These are phyloP conservation scores for Chelonia mydas DNA, from an alignment of 2,797 vertebrate species.

Conservation along the genomic window DNA sequence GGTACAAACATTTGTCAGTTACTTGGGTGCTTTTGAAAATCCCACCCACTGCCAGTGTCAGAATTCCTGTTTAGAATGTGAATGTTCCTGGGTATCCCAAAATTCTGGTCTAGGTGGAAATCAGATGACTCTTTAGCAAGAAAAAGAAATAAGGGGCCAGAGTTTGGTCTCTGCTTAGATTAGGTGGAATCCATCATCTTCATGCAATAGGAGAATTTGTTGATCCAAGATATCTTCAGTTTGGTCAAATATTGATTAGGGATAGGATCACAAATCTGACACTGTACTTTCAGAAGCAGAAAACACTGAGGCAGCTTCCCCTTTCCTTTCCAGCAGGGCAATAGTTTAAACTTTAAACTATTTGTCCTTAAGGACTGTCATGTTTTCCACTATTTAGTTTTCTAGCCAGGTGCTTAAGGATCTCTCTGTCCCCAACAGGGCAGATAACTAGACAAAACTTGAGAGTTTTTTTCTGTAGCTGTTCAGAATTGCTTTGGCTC, in stretches of 20 bases:
- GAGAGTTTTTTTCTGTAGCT: constrained; percentile 35
- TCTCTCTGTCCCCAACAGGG: constrained; percentile 29
- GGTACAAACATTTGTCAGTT: constrained; percentile 41
- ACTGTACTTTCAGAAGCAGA: constrained; percentile 63
- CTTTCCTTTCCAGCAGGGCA: constrained; percentile 52
- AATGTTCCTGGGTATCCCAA: constrained; percentile 17
- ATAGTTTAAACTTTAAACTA: constrained; percentile 23
- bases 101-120: constrained; percentile 34
- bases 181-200: constrained; percentile 46
- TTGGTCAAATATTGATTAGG: constrained; percentile 61
- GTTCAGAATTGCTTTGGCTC: constrained; percentile 40
- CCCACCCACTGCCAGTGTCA: background rate
- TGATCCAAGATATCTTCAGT: constrained; percentile 58
- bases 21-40: constrained; percentile 42
- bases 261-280: constrained; percentile 68
- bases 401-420: fast-evolving
- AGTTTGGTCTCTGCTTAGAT: constrained; percentile 66
- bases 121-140: constrained; percentile 31
- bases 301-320: constrained; percentile 58
- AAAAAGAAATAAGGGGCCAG: constrained; percentile 67
- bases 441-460: constrained; percentile 45
- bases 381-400: constrained; percentile 12
- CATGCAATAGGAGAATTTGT: constrained; percentile 53
- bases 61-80: constrained; percentile 27
- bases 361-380: constrained; percentile 44